A percentile compares a stretch with the other conserved stretches of the same genome.
Evolutionary conservation across 2,113 vertebrate species (phyloP).

Genomic region (Spea bombifrons): DNA sequence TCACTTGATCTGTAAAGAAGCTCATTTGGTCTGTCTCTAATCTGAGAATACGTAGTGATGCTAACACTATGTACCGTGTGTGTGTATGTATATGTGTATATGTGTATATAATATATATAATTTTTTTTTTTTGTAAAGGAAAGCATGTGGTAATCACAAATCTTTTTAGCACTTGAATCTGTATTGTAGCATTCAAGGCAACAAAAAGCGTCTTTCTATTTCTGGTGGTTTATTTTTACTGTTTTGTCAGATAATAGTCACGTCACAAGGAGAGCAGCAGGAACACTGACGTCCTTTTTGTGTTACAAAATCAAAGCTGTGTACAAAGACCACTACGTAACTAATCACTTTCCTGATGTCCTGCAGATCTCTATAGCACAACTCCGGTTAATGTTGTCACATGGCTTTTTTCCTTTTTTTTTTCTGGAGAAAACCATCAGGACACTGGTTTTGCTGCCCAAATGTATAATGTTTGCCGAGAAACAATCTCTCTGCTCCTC

Average conservation of each 20-base stretch:
- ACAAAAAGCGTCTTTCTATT: not conserved
- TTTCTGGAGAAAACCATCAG: not conserved
- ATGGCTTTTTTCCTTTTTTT: constrained; percentile 27
- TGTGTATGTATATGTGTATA: too few relatives aligned
- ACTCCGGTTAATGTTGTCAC: constrained; percentile 11
- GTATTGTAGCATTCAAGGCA: constrained; percentile 3
- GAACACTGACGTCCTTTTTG: constrained; percentile 11
- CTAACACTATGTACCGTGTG: too few relatives aligned
- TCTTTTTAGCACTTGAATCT: not conserved
- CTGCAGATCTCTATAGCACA: constrained; percentile 10
- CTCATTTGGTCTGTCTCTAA: too few relatives aligned
- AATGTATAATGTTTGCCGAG: constrained; percentile 1
- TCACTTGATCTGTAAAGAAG: too few relatives aligned
- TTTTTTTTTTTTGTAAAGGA: not conserved
- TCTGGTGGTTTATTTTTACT: not conserved
- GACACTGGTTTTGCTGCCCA: constrained; percentile 6
- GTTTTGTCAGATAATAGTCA: constrained; percentile 13
- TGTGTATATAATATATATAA: too few relatives aligned
- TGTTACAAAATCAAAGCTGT: constrained; percentile 6
- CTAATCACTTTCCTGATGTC: constrained; percentile 8
- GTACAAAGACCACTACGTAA: constrained; percentile 6
- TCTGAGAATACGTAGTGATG: too few relatives aligned
- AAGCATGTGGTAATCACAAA: not conserved
- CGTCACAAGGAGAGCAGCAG: constrained; percentile 3
- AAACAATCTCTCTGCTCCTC: not conserved